A percentile compares a stretch with the other conserved stretches of the same genome.
Conservation (phyloP, 2,797 vertebrate species). For the Chaenodraco wilsoni region DNA sequence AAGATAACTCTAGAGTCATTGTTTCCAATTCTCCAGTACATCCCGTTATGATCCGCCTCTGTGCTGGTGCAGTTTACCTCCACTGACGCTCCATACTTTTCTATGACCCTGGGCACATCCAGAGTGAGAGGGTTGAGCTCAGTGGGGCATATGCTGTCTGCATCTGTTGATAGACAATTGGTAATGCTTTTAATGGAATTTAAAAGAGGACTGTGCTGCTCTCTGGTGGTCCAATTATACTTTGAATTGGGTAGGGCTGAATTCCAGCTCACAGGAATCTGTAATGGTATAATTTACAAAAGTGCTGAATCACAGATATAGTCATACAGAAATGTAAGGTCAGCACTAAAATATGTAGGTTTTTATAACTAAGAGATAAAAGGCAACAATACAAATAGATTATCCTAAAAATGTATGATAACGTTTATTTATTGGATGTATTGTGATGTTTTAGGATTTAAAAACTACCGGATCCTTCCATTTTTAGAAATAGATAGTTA, state of each 20-base stretch:
- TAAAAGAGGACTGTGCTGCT: conserved; percentile 6
- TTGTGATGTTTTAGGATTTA: neutral
- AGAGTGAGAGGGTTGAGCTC: conserved; percentile 16
- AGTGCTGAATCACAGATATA: neutral
- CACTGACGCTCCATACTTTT: accelerated
- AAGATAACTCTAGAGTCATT: accelerated
- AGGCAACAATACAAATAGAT: neutral
- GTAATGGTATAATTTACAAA: neutral
- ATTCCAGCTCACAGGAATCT: neutral
- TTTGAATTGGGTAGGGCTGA: neutral
- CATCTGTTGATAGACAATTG: conserved; percentile 52
- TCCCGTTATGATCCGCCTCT: accelerated
- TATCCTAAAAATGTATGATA: neutral
- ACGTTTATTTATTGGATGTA: neutral
- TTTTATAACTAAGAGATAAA: neutral
- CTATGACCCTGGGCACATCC: conserved; percentile 31
- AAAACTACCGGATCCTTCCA: neutral
- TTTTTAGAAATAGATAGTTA: neutral
- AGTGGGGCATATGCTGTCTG: conserved; percentile 10
- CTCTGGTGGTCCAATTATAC: conserved; percentile 1
- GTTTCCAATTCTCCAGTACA: conserved; percentile 21
- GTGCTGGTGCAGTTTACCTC: conserved; percentile 12
- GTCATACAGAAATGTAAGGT: neutral
- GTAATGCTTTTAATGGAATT: neutral
- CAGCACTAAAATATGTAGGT: neutral